A percentile compares a stretch with the other conserved stretches of the same genome.
Conservation (phyloP, 2,797 vertebrate species). For the Anisognathus igniventris region DNA sequence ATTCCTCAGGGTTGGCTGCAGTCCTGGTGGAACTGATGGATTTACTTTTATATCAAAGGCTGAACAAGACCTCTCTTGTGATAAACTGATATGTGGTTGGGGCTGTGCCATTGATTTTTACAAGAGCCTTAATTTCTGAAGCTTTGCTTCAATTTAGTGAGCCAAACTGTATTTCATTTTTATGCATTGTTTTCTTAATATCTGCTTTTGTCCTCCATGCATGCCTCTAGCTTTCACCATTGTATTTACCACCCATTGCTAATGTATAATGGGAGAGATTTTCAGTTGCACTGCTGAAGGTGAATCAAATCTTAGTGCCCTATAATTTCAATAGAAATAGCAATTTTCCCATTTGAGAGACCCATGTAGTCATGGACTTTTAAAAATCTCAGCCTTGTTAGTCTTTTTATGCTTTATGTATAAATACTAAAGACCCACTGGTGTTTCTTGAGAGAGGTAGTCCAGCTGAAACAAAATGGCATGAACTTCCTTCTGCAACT, state of each 20-base stretch:
- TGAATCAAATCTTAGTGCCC: neutral
- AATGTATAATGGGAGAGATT: neutral
- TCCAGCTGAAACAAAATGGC: neutral
- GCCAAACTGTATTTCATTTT: neutral
- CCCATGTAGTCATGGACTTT: neutral
- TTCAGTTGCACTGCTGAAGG: neutral
- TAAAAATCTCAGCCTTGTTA: neutral
- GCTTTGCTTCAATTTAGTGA: neutral
- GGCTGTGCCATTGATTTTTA: neutral
- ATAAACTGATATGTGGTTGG: neutral
- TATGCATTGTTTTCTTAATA: neutral
- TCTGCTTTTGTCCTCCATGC: neutral
- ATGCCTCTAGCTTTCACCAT: neutral
- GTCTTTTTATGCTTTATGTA: neutral
- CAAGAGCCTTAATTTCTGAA: neutral
- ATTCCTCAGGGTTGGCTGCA: neutral
- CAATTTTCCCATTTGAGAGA: neutral
- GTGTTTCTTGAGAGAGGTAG: neutral
- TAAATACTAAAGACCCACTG: neutral
- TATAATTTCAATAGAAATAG: neutral
- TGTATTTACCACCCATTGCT: neutral
- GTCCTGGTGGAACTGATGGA: neutral
- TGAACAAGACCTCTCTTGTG: neutral
- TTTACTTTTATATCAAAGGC: neutral
- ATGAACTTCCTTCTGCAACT: neutral